Evolutionary conservation across 2,113 vertebrate species (phyloP).

Genomic region (Brachyhypopomus gauderio): DNA sequence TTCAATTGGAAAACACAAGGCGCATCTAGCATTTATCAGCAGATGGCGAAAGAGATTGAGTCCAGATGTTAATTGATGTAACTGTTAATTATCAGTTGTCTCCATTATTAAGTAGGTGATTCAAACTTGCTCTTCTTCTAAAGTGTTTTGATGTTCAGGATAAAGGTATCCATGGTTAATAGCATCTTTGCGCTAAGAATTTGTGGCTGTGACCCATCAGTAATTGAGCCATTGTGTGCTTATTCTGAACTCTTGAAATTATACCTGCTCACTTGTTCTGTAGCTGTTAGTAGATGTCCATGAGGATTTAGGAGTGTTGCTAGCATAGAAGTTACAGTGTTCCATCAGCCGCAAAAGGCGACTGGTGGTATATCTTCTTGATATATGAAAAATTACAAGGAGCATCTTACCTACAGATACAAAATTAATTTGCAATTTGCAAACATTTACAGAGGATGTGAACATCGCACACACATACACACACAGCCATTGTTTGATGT

Average conservation of each 20-base stretch:
- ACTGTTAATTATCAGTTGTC: background rate
- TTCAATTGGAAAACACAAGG: background rate
- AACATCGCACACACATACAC: background rate
- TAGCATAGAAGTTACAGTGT: slow-evolving; percentile 9
- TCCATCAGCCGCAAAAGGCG: background rate
- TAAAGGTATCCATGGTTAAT: too few species aligned
- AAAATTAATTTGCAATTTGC: slow-evolving; percentile 45
- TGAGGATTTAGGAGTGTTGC: background rate
- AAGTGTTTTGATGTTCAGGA: background rate
- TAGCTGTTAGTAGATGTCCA: slow-evolving; percentile 1
- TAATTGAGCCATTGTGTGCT: too few species aligned
- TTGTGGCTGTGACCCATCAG: too few species aligned
- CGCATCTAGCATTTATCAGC: background rate
- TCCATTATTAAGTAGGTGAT: background rate
- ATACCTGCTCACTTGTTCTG: background rate
- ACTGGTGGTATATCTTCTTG: slow-evolving; percentile 14
- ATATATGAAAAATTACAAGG: slow-evolving; percentile 26
- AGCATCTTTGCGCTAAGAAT: too few species aligned
- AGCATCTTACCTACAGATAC: slow-evolving; percentile 30
- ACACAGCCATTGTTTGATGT: slow-evolving; percentile 30
- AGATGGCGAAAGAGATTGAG: background rate
- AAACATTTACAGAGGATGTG: slow-evolving; percentile 6
- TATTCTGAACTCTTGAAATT: too few species aligned
- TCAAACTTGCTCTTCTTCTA: background rate
- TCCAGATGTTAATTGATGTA: slow-evolving; percentile 3